Percentiles rank a stretch among this genome's conserved stretches.
Conservation (phyloP, 2,113 vertebrate genomes). For the Smithornis capensis region DNA sequence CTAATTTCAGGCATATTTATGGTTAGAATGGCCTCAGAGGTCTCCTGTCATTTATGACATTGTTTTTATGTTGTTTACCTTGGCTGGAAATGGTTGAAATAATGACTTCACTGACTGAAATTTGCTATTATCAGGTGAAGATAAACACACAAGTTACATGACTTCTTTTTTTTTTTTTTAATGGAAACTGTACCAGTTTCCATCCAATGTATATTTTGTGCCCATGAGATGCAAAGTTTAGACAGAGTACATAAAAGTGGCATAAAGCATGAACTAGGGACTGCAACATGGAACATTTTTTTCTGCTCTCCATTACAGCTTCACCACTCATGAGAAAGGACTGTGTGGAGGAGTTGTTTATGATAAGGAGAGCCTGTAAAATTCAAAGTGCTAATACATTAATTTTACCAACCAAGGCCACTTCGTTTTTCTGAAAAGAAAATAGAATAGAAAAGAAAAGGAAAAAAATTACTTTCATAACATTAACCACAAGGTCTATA, state of each 20-base stretch:
- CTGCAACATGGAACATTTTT: conserved; percentile 49
- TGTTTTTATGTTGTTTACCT: conserved; percentile 72
- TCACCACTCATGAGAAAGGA: conserved; percentile 64
- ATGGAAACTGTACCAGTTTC: neutral
- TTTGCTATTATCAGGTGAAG: conserved; percentile 56
- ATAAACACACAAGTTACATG: conserved; percentile 39
- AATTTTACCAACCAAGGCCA: conserved; percentile 74
- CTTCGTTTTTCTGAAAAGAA: conserved; percentile 44
- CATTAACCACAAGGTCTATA: conserved; percentile 71
- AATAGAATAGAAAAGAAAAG: no score
- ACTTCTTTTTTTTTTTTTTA: neutral
- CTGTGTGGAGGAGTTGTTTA: conserved; percentile 63
- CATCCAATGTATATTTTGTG: neutral
- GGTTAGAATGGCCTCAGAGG: conserved; percentile 69
- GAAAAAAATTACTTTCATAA: conserved; percentile 51
- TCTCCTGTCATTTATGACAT: conserved; percentile 73
- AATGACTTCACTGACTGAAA: conserved; percentile 59
- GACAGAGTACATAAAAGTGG: conserved; percentile 23
- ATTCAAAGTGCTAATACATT: conserved; percentile 79
- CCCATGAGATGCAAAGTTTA: neutral
- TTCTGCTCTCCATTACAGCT: conserved; percentile 61
- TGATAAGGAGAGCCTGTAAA: conserved; percentile 67
- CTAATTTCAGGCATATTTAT: conserved; percentile 81
- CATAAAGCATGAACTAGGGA: conserved; percentile 41
- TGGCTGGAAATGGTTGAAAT: conserved; percentile 78